Base-by-base conservation (phyloP, 2,888 invertebrate genomes). In the Periphyllus acericola region DNA sequence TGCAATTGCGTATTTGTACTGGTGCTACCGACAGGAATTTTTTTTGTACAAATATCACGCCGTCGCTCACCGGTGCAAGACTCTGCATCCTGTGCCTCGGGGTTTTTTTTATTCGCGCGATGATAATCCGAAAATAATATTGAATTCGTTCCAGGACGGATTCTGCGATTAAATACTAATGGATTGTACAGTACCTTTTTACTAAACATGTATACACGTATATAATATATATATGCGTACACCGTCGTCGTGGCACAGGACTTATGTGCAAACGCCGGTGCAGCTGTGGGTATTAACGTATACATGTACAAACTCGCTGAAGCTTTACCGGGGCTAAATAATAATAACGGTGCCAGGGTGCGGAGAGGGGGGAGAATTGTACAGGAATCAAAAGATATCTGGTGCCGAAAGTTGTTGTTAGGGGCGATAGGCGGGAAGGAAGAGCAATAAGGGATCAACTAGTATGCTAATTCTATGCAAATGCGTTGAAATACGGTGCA, bases 401-500 rank as follows among this genome's bases (percentile, higher is more conserved):
- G 86, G 74, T 87, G 60, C 87, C 87, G 80, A 87, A 87, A 87
- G 87, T 87, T 81, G 81, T 87, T 66, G 89, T 89, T 85, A 83
- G 19, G 72, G 25, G 9, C 52, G 66, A 89, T 81, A 82, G 88
- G 88, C 88, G 88, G 83, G 78, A 66, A 40, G 32, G 75, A 40
- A 32, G 25, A 83, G 88, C 83, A 88, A 88, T 89, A 89, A 86
- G 89, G 90, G 90, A 90, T 90, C 90, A 90, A 90, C 90, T 90
- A 90, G 90, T 90, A 90, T 90, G 90, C 90, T 89, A 90, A 90
- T 90, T 88, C 84, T 86, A 90, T 90, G 90, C 89, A 90, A 90
- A 90, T 90, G 87, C 32, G 72, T 32, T 60, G 60, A 52, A 75
- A 75, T 86, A 81, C 74, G 66, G 80, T 66, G 87, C 87, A 29